Percentiles rank a stretch among this genome's conserved stretches.
Conservation (phyloP, 2,113 vertebrate species). For the Hyperopisus bebe region DNA sequence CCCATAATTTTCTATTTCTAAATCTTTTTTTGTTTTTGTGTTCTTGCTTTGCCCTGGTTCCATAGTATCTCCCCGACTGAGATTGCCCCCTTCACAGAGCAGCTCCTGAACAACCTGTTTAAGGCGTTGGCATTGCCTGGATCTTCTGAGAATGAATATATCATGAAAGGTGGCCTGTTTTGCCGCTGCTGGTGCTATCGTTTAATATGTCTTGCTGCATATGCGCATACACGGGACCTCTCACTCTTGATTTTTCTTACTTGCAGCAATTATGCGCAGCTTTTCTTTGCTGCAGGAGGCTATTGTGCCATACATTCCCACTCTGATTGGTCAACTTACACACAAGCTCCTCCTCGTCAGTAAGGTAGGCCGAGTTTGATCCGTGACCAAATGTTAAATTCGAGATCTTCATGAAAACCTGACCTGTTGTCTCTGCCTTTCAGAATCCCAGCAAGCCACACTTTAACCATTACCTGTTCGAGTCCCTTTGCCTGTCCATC, state of each 20-base stretch:
- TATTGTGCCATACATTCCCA: slow-evolving; percentile 91
- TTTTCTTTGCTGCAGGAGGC: slow-evolving; percentile 95
- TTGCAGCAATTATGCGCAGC: slow-evolving; percentile 94
- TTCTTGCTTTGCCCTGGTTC: slow-evolving; percentile 37
- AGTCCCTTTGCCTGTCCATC: slow-evolving; percentile 91
- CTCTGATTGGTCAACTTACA: slow-evolving; percentile 89
- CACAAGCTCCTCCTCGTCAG: slow-evolving; percentile 93
- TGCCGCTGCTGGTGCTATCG: not conserved
- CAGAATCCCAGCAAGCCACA: slow-evolving; percentile 99
- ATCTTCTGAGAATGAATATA: slow-evolving; percentile 95
- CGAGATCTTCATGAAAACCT: not conserved
- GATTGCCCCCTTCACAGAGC: slow-evolving; percentile 85
- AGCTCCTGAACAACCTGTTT: slow-evolving; percentile 89
- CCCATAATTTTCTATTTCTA: not conserved
- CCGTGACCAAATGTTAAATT: not conserved
- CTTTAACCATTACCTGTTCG: slow-evolving; percentile 98
- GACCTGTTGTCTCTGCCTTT: slow-evolving; percentile 17
- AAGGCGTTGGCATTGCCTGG: slow-evolving; percentile 87
- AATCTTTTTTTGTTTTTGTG: not conserved
- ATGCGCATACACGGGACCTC: not conserved
- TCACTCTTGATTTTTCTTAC: slow-evolving; percentile 11
- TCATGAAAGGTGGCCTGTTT: slow-evolving; percentile 86
- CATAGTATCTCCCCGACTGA: slow-evolving; percentile 81
- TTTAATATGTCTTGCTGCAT: not conserved
- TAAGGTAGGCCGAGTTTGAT: slow-evolving; percentile 70